Percentiles rank a stretch among this genome's conserved stretches.
phyloP scores from a whole-genome alignment of 2,113 vertebrate genomes.

The Bubalus kerabau region DNA sequence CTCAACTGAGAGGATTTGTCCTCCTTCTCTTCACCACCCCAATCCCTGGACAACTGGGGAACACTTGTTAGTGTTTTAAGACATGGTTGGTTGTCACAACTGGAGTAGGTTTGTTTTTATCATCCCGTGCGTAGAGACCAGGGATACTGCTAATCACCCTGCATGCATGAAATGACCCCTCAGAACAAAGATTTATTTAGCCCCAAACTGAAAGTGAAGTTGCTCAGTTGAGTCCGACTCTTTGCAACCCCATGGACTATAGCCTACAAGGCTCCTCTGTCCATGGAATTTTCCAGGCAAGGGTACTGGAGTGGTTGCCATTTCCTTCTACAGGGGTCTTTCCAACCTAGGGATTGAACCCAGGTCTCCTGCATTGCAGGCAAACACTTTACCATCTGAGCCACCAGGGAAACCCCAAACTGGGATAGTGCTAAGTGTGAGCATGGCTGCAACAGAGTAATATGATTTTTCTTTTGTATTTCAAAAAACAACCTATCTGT shows the following conservation, averaged over 20 bases:
- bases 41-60: background rate
- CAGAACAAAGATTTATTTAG: background rate
- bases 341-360: too few species aligned
- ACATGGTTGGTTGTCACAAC: background rate
- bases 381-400: too few species aligned
- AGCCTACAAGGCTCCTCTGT: too few species aligned
- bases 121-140: background rate
- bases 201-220: too few species aligned
- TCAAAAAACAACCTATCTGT: background rate
- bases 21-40: too few species aligned
- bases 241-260: too few species aligned
- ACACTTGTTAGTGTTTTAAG: background rate
- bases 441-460: background rate
- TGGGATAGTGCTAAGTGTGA: background rate
- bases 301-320: too few species aligned
- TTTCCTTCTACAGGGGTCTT: too few species aligned
- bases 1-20: background rate
- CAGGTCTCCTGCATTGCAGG: too few species aligned
- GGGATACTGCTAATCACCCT: background rate
- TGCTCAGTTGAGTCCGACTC: fast-evolving
- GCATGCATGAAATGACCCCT: fast-evolving
- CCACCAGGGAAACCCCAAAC: too few species aligned
- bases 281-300: too few species aligned
- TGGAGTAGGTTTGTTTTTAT: background rate
- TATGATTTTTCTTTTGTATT: background rate